These are phyloP conservation scores for Sternotherus odoratus DNA, from an alignment of 2,797 vertebrate species.

Conservation along the genomic window DNA sequence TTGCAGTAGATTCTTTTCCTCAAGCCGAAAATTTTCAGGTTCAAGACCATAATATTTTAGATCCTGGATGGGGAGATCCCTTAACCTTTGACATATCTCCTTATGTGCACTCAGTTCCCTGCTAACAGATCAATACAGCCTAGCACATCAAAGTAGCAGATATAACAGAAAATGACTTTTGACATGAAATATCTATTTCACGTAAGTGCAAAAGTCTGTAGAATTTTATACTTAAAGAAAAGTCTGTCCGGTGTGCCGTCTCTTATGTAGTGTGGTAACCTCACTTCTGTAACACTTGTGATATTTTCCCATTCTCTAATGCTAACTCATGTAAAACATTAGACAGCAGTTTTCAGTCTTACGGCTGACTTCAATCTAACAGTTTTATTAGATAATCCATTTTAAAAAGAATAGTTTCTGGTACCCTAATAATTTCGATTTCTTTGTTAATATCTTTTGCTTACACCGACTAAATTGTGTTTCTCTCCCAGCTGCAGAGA, in stretches of 20 bases:
- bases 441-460: not conserved
- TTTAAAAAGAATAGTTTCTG: not conserved
- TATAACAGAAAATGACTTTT: not conserved
- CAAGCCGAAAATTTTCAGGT: not conserved
- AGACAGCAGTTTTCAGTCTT: not conserved
- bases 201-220: not conserved
- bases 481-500: not conserved
- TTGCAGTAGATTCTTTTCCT: not conserved
- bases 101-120: not conserved
- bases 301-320: not conserved
- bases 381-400: not conserved
- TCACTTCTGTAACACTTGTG: not conserved
- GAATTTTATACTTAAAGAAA: not conserved
- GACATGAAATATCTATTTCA: not conserved
- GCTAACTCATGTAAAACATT: not conserved
- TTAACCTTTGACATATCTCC: not conserved
- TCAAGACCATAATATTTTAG: not conserved
- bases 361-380: not conserved
- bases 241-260: accelerated
- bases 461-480: not conserved
- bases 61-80: not conserved
- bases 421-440: not conserved
- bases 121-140: not conserved
- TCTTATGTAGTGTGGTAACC: not conserved
- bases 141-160: not conserved